Conservation (phyloP, 2,888 invertebrate genomes). For the Lithophane semibrunnea region DNA sequence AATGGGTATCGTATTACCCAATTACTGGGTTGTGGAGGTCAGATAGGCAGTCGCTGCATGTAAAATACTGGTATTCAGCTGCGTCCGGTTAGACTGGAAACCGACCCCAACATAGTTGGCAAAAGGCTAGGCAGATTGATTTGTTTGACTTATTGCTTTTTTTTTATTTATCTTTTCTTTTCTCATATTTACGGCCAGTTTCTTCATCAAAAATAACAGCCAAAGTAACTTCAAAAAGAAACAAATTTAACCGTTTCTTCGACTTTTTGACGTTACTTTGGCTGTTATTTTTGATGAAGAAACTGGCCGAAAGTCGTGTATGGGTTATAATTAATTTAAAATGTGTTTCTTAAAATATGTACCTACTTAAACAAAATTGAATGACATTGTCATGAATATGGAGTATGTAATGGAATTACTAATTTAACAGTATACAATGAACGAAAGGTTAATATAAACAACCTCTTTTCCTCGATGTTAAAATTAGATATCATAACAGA, state of each 20-base stretch:
- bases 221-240: no score
- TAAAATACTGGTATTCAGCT: neutral
- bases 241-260: no score
- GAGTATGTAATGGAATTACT: conserved; percentile 76
- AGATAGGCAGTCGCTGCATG: neutral
- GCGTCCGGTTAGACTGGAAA: neutral
- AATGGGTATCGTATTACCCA: neutral
- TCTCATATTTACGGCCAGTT: no score
- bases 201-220: no score
- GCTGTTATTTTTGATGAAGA: no score
- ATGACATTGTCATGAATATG: conserved; percentile 77
- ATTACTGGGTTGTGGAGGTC: neutral
- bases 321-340: conserved; percentile 66
- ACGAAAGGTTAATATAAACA: conserved; percentile 73
- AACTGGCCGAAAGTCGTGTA: neutral
- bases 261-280: no score
- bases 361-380: conserved; percentile 65
- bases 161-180: no score
- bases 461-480: conserved; percentile 57
- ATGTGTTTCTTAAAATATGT: conserved; percentile 63
- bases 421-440: conserved; percentile 75
- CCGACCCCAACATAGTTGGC: neutral
- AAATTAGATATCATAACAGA: conserved; percentile 46
- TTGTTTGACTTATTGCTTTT: neutral
- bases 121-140: neutral